phyloP scores from a whole-genome alignment of 2,888 invertebrate species.

The Chouioia cunea region DNA sequence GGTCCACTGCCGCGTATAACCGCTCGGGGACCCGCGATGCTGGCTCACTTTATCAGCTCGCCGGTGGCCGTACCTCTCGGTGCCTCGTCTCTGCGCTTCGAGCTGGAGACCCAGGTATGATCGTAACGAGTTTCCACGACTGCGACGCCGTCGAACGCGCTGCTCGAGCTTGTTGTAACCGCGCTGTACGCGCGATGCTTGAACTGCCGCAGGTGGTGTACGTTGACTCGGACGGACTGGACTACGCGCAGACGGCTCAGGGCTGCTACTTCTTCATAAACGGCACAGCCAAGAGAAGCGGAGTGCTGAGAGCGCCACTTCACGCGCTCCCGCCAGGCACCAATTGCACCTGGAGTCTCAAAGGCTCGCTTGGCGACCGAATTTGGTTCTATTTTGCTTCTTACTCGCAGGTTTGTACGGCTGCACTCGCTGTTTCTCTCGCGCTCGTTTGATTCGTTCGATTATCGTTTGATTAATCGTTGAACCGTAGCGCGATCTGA shows the following conservation, averaged over 20 bases:
- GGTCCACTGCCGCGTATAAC: conserved; percentile 87
- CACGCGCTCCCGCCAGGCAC: conserved; percentile 89
- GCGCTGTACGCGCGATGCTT: too few species aligned
- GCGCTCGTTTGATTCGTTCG: background rate
- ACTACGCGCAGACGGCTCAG: conserved; percentile 77
- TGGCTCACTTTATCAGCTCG: conserved; percentile 89
- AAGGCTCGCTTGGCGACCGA: conserved; percentile 82
- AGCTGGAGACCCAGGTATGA: conserved; percentile 80
- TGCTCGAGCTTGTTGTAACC: too few species aligned
- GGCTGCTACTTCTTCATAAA: conserved; percentile 65
- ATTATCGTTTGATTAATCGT: background rate
- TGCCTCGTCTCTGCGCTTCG: conserved; percentile 81
- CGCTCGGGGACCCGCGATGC: conserved; percentile 82
- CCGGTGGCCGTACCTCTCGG: conserved; percentile 84
- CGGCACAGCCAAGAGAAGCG: conserved; percentile 77
- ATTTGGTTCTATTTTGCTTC: conserved; percentile 91
- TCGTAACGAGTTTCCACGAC: too few species aligned
- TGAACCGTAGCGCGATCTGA: conserved; percentile 36
- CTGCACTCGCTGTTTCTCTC: too few species aligned
- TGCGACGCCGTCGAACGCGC: too few species aligned
- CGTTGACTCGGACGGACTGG: conserved; percentile 87
- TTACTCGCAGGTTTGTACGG: conserved; percentile 79
- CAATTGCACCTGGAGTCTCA: conserved; percentile 88
- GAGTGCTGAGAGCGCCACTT: conserved; percentile 81
- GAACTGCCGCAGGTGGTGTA: conserved; percentile 74